A percentile compares a stretch with the other conserved stretches of the same genome.
These are phyloP conservation scores for Columba janthina DNA, from an alignment of 2,113 vertebrate genomes.

Conservation along the genomic window DNA sequence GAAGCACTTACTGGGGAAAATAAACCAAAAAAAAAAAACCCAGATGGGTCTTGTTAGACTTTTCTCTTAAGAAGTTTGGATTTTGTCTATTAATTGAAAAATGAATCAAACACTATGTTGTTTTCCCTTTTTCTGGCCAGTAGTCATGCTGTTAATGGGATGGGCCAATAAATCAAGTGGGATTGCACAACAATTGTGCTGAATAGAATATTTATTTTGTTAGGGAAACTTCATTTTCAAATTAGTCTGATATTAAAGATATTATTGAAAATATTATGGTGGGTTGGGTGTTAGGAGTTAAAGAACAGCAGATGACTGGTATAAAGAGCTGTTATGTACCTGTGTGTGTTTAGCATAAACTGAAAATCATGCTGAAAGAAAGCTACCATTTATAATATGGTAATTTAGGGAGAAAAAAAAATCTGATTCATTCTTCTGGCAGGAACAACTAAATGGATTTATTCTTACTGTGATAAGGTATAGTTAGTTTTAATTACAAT, in stretches of 20 bases:
- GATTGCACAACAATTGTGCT: neutral
- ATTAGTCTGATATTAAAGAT: neutral
- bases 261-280: neutral
- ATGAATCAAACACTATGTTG: fast-evolving
- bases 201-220: neutral
- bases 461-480: neutral
- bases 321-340: neutral
- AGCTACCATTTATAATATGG: neutral
- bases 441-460: neutral
- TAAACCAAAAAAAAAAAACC: neutral
- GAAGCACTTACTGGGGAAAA: neutral
- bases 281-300: neutral
- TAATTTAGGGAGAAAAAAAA: neutral
- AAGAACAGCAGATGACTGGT: neutral
- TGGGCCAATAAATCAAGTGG: neutral
- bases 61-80: neutral
- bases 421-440: neutral
- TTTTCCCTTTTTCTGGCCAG: neutral
- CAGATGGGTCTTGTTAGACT: neutral
- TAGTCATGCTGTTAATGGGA: neutral
- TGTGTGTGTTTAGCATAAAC: neutral
- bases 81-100: neutral
- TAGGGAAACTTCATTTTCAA: neutral
- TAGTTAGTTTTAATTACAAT: neutral
- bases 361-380: neutral